These are phyloP conservation scores for Habropoda laboriosa DNA, from an alignment of 1,140 invertebrate species.

Conservation along the genomic window DNA sequence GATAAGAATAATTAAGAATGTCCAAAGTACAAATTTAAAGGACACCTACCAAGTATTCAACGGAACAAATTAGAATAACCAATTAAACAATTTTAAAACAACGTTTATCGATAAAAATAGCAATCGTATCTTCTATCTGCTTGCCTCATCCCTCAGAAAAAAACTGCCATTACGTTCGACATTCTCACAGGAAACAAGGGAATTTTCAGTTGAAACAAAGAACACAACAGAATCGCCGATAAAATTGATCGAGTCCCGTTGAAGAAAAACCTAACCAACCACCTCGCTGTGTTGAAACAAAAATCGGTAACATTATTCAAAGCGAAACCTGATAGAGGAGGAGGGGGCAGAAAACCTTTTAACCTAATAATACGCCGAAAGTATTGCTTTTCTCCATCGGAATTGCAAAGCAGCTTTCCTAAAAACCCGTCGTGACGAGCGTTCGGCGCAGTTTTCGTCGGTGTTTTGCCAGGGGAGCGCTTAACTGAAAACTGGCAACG, in stretches of 20 bases:
- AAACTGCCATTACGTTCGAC: no score
- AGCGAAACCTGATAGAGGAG: not conserved
- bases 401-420: slow-evolving; percentile 36
- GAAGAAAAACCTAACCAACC: not conserved
- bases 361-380: slow-evolving; percentile 22
- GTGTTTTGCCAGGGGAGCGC: slow-evolving; percentile 7
- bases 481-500: slow-evolving; percentile 38
- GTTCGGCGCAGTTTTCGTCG: not conserved
- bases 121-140: no score
- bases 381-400: slow-evolving; percentile 12
- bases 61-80: no score
- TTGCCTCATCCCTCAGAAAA: no score
- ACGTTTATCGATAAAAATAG: no score
- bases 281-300: not conserved
- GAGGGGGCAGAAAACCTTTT: not conserved
- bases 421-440: slow-evolving; percentile 21
- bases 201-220: not conserved
- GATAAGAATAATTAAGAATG: no score
- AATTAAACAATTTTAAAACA: no score
- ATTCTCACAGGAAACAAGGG: no score
- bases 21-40: no score
- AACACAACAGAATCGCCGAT: not conserved
- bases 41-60: no score
- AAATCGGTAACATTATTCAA: slow-evolving; percentile 3
- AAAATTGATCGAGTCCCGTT: not conserved